These are phyloP conservation scores for Sinodicranocentrus sp. DNA, from an alignment of 2,888 invertebrate species.

Conservation along the genomic window DNA sequence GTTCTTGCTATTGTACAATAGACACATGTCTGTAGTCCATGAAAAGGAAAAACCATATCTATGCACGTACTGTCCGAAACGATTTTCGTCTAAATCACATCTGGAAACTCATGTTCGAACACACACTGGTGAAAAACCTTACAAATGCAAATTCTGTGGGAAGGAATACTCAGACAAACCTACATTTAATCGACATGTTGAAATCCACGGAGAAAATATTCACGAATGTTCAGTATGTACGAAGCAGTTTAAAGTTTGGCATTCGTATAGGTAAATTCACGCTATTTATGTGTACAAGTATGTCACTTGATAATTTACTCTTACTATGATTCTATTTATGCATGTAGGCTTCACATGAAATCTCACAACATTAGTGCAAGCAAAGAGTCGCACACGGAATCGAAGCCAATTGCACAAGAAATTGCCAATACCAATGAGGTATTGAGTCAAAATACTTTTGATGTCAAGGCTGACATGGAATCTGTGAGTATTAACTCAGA, in stretches of 20 bases:
- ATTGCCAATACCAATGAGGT: too few species aligned
- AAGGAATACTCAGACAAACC: constrained; percentile 64
- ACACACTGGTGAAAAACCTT: constrained; percentile 66
- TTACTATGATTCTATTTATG: neutral
- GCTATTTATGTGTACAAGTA: too few species aligned
- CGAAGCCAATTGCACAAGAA: too few species aligned
- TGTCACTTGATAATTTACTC: too few species aligned
- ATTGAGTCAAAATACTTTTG: too few species aligned
- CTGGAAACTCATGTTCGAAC: constrained; percentile 37
- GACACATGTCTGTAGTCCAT: constrained; percentile 30
- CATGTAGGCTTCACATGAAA: constrained; percentile 32
- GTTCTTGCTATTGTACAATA: neutral
- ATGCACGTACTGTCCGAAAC: constrained; percentile 46
- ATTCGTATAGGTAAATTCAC: constrained; percentile 38
- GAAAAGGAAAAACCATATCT: constrained; percentile 30
- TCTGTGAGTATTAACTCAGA: too few species aligned
- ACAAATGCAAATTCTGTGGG: constrained; percentile 50
- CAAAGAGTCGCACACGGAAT: too few species aligned
- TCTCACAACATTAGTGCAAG: neutral
- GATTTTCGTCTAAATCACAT: constrained; percentile 35
- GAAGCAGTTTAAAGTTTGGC: constrained; percentile 59
- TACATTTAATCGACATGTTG: constrained; percentile 56
- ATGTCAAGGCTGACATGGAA: too few species aligned
- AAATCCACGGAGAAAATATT: constrained; percentile 49
- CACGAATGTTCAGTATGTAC: constrained; percentile 45